phyloP scores from a whole-genome alignment of 2,797 vertebrate genomes.

The Eulemur coronatus region DNA sequence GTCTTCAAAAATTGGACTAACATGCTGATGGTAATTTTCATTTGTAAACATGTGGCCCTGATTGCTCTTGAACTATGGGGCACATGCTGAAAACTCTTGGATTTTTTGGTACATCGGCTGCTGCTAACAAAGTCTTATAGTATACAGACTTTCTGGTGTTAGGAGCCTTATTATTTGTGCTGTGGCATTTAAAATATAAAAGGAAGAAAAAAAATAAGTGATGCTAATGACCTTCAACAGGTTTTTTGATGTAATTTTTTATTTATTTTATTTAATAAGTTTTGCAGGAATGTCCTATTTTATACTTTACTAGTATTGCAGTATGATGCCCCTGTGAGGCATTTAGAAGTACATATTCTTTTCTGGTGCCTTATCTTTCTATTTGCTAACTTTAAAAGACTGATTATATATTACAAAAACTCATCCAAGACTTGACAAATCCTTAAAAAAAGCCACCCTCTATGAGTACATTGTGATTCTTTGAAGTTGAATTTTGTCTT shows the following conservation, averaged over 20 bases:
- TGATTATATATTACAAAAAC: constrained; percentile 21
- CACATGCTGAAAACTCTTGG: neutral
- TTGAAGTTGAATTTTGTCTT: constrained; percentile 65
- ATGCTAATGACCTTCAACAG: neutral
- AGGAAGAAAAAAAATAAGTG: neutral
- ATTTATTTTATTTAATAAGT: neutral
- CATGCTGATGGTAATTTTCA: neutral
- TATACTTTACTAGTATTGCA: neutral
- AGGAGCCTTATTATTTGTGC: neutral
- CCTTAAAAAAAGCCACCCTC: constrained; percentile 27
- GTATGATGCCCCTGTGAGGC: neutral
- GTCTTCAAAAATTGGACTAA: neutral
- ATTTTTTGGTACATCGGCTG: neutral
- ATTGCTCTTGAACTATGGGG: neutral
- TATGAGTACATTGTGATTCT: neutral
- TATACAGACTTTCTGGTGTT: neutral
- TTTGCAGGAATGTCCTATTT: neutral
- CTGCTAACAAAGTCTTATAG: neutral
- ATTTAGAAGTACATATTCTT: constrained; percentile 37
- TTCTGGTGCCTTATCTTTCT: neutral
- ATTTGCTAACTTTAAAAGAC: constrained; percentile 34
- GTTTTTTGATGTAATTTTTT: neutral
- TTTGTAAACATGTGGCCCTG: neutral
- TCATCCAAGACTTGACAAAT: neutral
- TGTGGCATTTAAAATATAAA: neutral